Conservation (phyloP, 2,888 invertebrate species). For the Cryptus viduatorius region DNA sequence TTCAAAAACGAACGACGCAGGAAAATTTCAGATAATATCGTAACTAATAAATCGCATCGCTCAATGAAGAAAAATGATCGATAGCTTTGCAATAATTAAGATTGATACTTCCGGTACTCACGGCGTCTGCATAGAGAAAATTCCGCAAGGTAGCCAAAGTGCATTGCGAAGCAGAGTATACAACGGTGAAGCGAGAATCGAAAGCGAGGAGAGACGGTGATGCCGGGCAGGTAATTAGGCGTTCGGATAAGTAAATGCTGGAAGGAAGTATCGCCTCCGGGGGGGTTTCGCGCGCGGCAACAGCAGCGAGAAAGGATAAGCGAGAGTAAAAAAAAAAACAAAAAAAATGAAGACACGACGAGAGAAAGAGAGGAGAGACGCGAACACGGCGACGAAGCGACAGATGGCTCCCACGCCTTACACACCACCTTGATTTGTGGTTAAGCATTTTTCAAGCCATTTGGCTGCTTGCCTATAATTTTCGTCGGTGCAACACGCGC, state of each 20-base stretch:
- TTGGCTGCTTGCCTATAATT: conserved; percentile 80
- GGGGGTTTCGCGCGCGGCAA: conserved; percentile 58
- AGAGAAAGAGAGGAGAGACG: conserved; percentile 56
- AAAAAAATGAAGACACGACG: too few relatives aligned
- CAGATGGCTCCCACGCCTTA: conserved; percentile 77
- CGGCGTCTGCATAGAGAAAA: conserved; percentile 23
- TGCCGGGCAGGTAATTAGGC: conserved; percentile 73
- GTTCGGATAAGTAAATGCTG: conserved; percentile 73
- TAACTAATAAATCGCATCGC: not conserved
- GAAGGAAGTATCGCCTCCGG: conserved; percentile 73
- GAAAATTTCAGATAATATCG: too few relatives aligned
- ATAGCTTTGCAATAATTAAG: not conserved
- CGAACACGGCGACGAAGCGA: conserved; percentile 68
- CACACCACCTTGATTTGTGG: conserved; percentile 83
- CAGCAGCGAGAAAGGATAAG: conserved; percentile 30
- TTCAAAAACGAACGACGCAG: too few relatives aligned
- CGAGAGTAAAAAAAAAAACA: conserved; percentile 15
- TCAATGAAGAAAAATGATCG: not conserved
- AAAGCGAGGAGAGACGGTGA: conserved; percentile 3
- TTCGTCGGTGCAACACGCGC: conserved; percentile 68
- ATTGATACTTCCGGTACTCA: not conserved
- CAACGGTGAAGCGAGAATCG: not conserved
- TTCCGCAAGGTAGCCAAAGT: not conserved
- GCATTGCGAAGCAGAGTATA: not conserved
- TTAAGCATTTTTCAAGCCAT: conserved; percentile 83